Conservation (phyloP, 2,113 vertebrate genomes). For the Trogon melanurus region DNA sequence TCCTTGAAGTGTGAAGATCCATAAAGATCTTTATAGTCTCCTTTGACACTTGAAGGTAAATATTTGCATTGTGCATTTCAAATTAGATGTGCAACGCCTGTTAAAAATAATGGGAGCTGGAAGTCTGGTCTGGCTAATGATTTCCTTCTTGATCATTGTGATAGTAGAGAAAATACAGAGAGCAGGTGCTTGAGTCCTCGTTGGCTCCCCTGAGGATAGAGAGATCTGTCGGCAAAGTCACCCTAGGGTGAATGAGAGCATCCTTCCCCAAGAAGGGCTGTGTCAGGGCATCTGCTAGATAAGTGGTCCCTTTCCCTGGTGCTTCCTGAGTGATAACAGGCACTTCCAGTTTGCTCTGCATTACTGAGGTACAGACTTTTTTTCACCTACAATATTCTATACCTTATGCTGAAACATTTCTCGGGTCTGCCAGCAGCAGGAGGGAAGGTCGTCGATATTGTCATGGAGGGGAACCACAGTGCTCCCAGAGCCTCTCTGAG, state of each 20-base stretch:
- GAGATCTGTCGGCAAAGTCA: background rate
- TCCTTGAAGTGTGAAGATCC: slow-evolving; percentile 68
- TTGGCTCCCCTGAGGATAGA: background rate
- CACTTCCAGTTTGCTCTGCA: background rate
- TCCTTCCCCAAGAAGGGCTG: background rate
- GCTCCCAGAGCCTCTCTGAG: background rate
- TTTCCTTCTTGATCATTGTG: slow-evolving; percentile 25
- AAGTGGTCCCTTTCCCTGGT: background rate
- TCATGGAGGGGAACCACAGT: background rate
- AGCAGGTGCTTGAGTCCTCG: slow-evolving; percentile 20
- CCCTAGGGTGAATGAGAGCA: background rate
- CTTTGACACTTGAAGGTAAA: slow-evolving; percentile 69
- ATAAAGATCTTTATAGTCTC: slow-evolving; percentile 68
- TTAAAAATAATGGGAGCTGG: slow-evolving; percentile 62
- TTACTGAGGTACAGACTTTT: background rate
- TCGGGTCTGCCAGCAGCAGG: background rate
- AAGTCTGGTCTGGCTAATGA: slow-evolving; percentile 53
- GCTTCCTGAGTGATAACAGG: background rate
- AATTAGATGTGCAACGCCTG: slow-evolving; percentile 54
- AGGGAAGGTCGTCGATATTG: background rate
- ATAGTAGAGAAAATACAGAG: slow-evolving; percentile 7
- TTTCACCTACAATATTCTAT: background rate
- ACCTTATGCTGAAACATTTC: background rate
- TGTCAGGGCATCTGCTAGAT: background rate
- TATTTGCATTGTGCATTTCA: slow-evolving; percentile 67